Conservation (phyloP, 2,888 invertebrate genomes). For the Crossocerus cetratus region DNA sequence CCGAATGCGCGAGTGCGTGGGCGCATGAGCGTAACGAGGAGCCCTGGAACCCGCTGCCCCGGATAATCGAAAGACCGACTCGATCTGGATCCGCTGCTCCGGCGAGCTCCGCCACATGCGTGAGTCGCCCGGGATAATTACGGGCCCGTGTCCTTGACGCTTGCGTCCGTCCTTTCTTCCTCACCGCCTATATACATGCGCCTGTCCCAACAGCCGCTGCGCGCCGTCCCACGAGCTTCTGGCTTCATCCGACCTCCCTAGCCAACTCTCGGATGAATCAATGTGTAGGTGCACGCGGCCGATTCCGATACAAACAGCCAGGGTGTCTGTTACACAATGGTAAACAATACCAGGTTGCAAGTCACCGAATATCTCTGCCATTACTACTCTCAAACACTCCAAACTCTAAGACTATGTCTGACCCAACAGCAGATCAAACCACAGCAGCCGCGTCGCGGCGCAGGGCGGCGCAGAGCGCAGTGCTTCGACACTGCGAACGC, state of each 20-base stretch:
- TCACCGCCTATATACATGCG: slow-evolving; percentile 8
- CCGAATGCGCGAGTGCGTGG: slow-evolving; percentile 24
- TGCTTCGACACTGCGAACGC: slow-evolving; percentile 17
- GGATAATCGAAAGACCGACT: slow-evolving; percentile 38
- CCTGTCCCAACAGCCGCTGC: no score
- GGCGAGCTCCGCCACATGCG: neutral
- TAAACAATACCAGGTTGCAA: slow-evolving; percentile 52
- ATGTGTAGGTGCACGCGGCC: neutral
- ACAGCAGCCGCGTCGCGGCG: no score
- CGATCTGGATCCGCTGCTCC: neutral
- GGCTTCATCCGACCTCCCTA: neutral
- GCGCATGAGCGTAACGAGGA: slow-evolving; percentile 52
- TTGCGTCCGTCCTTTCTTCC: slow-evolving; percentile 46
- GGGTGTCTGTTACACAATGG: slow-evolving; percentile 40
- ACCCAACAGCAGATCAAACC: no score
- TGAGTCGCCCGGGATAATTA: slow-evolving; percentile 57
- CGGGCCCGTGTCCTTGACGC: slow-evolving; percentile 55
- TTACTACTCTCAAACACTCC: slow-evolving; percentile 48
- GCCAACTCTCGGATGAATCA: neutral
- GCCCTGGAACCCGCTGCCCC: slow-evolving; percentile 35
- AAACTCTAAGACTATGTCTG: neutral
- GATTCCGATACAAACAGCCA: slow-evolving; percentile 14
- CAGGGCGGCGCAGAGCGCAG: no score
- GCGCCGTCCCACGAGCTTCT: neutral
- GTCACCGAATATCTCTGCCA: slow-evolving; percentile 51